phyloP scores from a whole-genome alignment of 2,888 invertebrate genomes.

The Rhagonycha fulva region DNA sequence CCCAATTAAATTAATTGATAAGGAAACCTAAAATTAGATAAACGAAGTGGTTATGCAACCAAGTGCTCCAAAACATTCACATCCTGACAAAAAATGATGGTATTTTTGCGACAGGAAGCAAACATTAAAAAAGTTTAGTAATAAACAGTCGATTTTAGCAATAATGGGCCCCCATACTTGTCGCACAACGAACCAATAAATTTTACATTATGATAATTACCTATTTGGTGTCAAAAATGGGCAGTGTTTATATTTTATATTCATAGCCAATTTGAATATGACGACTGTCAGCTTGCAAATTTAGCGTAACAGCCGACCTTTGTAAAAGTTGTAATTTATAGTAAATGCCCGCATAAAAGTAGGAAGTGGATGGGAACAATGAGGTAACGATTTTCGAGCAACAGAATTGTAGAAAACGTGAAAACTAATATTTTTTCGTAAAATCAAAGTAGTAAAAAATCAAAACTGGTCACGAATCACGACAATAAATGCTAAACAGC shows the following conservation, averaged over 20 bases:
- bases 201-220: neutral
- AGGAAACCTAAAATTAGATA: neutral
- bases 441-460: neutral
- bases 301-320: neutral
- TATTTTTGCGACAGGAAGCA: conserved; percentile 5
- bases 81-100: neutral
- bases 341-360: neutral
- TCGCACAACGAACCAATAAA: neutral
- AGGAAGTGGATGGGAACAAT: neutral
- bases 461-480: conserved; percentile 18
- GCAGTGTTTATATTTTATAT: neutral
- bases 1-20: neutral
- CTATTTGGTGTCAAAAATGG: neutral
- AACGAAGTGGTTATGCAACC: neutral
- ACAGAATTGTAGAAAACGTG: neutral
- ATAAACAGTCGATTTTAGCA: neutral
- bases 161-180: neutral
- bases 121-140: neutral
- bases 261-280: neutral
- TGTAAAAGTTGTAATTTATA: neutral
- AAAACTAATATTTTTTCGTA: neutral
- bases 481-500: conserved; percentile 23
- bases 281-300: neutral
- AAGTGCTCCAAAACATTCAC: neutral
- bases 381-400: neutral